phyloP scores from a whole-genome alignment of 2,113 vertebrate genomes.

The Nannobrachium achirus region DNA sequence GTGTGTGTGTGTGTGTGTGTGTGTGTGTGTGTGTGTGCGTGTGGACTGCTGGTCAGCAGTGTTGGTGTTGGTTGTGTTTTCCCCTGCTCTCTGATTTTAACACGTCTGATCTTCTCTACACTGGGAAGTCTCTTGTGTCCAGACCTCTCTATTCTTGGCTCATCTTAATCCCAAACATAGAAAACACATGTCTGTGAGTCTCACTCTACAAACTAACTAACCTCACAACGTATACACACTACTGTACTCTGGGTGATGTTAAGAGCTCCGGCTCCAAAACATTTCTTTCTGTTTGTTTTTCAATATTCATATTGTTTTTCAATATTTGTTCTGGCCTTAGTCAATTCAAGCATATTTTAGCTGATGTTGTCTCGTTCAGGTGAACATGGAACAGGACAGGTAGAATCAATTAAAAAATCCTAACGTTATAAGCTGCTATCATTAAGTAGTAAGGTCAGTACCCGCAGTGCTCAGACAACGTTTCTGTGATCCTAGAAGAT shows the following conservation, averaged over 20 bases:
- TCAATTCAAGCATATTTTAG: too few relatives aligned
- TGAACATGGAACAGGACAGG: too few relatives aligned
- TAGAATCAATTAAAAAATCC: too few relatives aligned
- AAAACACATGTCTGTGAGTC: constrained; percentile 26
- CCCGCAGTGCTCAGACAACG: too few relatives aligned
- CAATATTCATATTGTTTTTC: too few relatives aligned
- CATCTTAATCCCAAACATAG: constrained; percentile 54
- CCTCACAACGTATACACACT: neutral
- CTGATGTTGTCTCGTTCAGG: too few relatives aligned
- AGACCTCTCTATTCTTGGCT: constrained; percentile 13
- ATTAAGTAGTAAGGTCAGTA: too few relatives aligned
- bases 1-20: too few relatives aligned
- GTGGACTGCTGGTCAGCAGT: constrained; percentile 16
- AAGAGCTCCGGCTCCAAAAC: neutral
- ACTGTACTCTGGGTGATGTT: neutral
- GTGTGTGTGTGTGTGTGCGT: neutral
- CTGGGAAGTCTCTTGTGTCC: constrained; percentile 15
- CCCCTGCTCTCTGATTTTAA: constrained; percentile 24
- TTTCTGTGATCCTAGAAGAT: too few relatives aligned
- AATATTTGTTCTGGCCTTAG: too few relatives aligned
- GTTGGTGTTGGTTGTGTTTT: constrained; percentile 25
- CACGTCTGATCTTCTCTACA: constrained; percentile 32
- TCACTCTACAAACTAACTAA: constrained; percentile 19
- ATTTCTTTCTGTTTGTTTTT: too few relatives aligned
- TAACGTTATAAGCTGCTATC: too few relatives aligned